Percentiles rank a stretch among this genome's conserved stretches.
phyloP scores from a whole-genome alignment of 2,888 invertebrate species.

The Synanthedon tipuliformis region DNA sequence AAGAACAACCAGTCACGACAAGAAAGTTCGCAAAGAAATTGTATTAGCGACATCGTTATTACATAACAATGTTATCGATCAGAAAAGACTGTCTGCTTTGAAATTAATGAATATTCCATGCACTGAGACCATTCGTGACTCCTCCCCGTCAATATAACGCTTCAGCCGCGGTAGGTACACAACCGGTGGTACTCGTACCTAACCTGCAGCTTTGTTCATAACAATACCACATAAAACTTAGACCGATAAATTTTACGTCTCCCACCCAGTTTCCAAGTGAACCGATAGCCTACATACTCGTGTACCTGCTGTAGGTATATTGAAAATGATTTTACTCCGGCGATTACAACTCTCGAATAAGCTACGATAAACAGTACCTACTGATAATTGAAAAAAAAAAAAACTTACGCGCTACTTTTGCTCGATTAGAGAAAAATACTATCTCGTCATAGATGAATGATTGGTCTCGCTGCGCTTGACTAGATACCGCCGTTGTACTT shows the following conservation, averaged over 20 bases:
- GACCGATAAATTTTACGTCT: slow-evolving; percentile 55
- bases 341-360: neutral
- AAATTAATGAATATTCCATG: slow-evolving; percentile 11
- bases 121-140: slow-evolving; percentile 23
- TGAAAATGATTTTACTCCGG: neutral
- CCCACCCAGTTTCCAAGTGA: slow-evolving; percentile 30
- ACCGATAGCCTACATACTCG: slow-evolving; percentile 47
- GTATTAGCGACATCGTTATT: slow-evolving; percentile 2
- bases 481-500: too few species aligned
- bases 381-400: too few species aligned
- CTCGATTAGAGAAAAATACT: too few species aligned
- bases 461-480: too few species aligned
- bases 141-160: slow-evolving; percentile 10
- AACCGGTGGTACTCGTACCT: slow-evolving; percentile 3
- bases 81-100: slow-evolving; percentile 9
- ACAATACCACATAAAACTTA: slow-evolving; percentile 55
- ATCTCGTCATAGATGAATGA: too few species aligned
- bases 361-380: too few species aligned
- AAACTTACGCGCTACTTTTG: too few species aligned
- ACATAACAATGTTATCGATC: slow-evolving; percentile 5
- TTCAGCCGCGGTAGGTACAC: slow-evolving; percentile 6
- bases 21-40: neutral
- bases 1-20: too few species aligned
- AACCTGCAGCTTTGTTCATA: slow-evolving; percentile 27
- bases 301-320: slow-evolving; percentile 9